Base-by-base conservation (phyloP, 2,113 vertebrate genomes). In the Nannospalax galili region DNA sequence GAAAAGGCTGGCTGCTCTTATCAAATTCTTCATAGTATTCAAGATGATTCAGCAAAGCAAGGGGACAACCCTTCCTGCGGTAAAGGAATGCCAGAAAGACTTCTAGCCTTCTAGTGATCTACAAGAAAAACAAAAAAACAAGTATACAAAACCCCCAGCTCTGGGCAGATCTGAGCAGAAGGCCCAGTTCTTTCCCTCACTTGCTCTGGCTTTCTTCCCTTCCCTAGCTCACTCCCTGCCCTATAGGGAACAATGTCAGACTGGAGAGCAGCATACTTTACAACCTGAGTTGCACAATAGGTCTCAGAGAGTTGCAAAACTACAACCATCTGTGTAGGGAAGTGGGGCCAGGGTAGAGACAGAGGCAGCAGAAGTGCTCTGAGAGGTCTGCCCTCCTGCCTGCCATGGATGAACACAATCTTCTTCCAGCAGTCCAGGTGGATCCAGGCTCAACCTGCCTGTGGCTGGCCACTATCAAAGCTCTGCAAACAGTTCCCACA, bases 241-340 rank as follows among this genome's bases (percentile, higher is more conserved):
- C 37, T 40, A 2, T n/a, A 24, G 72, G 60, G 84, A 88, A 65
- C 62, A 60, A 65, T 8, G 37, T 0, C 67, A 60, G 85, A 88
- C 88, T 35, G 35, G 58, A 65, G 7, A 84, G 19, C 37, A 35
- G 19, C 37, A 35, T 1, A 35, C 86, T n/a, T 95, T 77, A 37
- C 19, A 90, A 72, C 52, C 80, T 37, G 84, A 88, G 88, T 70
- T 93, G 92, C 92, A 94, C 88, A 92, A 88, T 30, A 45, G 88
- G 20, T 67, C 86, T 88, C 82, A 92, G 88, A 92, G 81, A n/a
- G 75, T 67, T 90, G 78, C 88, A 79, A 80, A 96, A 95, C 79
- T 30, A 32, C 52, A 42, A 52, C 45, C 75, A 88, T 78, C 78
- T 80, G 65, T 48, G 91, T 42, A 80, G 90, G 69, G 35, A 90